Evolutionary conservation across 2,888 invertebrate genomes (phyloP), one percentile per base, ranked within the genome.

Genomic region (Onchidella celtica): DNA sequence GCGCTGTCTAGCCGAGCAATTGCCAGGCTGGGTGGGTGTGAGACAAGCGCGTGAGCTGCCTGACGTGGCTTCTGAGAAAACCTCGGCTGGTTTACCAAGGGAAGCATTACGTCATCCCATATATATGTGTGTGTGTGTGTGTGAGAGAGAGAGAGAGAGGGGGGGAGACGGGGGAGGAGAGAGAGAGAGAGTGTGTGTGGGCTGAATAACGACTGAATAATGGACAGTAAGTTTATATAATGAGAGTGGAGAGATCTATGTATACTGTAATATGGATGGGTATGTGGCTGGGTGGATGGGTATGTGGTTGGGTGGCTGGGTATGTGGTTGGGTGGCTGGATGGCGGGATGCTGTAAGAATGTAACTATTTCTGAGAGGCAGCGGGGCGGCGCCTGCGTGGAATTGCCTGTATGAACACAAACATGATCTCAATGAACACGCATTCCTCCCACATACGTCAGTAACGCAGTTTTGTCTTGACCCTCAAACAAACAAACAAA

Each of bases 231-330:
- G 55, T 4, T 24, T 27, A 32, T 21, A 63, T 21, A n/a, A 9
- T 9, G 63, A n/a, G 63, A n/a, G n/a, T n/a, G n/a, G n/a, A n/a
- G n/a, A n/a, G n/a, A n/a, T n/a, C n/a, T n/a, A 24, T 4, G 47
- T 27, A 32, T 4, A 69, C 32, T 29, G 11, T 6, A 6, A 11
- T 29, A 66, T 6, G 55, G 55, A 69, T 36, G 40, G 69, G 38
- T 36, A 27, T 36, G 29, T 65, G 65, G 65, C 24, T 65, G 65
- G 65, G 29, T 65, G 65, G 65, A 65, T 65, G 40, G 69, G 38
- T 9, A 11, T 11, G 24, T 21, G 40, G 69, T 36, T 21, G 36
- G 69, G 24, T 21, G 40, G 69, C 9, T 36, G 40, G 69, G 38
- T 36, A 27, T 36, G 55, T 17, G 34, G 72, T 55, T 3, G 29